These are phyloP conservation scores for Cyphomyrus plagiostoma DNA, from an alignment of 2,113 vertebrate genomes.

Conservation along the genomic window DNA sequence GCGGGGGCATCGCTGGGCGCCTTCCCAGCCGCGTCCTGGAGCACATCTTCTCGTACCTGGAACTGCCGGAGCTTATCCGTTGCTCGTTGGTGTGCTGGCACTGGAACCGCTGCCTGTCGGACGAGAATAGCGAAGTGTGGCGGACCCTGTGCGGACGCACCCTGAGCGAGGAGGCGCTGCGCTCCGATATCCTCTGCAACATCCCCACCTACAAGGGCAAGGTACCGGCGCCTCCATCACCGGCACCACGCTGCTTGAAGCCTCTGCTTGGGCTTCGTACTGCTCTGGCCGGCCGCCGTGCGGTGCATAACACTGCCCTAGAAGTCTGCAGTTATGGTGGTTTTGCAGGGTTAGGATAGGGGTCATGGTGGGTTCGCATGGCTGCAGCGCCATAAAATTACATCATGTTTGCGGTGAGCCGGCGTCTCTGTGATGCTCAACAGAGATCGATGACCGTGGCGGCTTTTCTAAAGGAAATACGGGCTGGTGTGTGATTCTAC, in stretches of 20 bases:
- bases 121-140: conserved; percentile 98
- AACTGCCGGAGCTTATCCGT: conserved; percentile 76
- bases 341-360: background rate
- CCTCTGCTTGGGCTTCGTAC: background rate
- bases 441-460: background rate
- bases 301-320: background rate
- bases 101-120: conserved; percentile 83
- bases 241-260: too few species aligned
- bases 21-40: conserved; percentile 82
- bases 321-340: background rate
- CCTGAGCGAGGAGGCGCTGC: conserved; percentile 83
- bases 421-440: background rate
- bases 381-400: background rate
- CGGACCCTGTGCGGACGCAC: conserved; percentile 77
- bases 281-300: background rate
- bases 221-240: conserved; percentile 52
- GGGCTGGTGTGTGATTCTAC: background rate
- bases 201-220: conserved; percentile 89
- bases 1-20: conserved; percentile 69
- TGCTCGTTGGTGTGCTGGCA: conserved; percentile 88
- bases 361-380: background rate
- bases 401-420: background rate
- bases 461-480: background rate
- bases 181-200: conserved; percentile 94
- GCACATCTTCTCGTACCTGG: conserved; percentile 88